Evolutionary conservation across 2,113 vertebrate genomes (phyloP).

Genomic region (Ameiurus melas): DNA sequence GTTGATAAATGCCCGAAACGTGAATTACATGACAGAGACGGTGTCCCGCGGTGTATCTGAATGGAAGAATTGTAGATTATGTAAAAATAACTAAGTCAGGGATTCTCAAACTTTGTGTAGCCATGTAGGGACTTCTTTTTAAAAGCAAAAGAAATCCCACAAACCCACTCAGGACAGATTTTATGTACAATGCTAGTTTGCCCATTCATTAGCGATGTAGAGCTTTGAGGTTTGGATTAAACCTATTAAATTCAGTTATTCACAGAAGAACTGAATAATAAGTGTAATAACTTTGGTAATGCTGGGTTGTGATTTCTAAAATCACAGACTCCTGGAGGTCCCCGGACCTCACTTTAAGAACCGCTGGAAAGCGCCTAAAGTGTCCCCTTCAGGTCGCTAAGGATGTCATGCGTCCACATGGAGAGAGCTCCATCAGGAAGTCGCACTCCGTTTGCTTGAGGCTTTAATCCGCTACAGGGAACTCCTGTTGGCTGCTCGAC

Average conservation of each 20-base stretch:
- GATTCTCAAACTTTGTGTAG: neutral
- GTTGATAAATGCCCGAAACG: neutral
- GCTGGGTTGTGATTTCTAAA: neutral
- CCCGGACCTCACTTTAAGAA: neutral
- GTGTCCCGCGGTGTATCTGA: neutral
- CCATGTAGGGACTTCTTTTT: neutral
- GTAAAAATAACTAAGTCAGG: neutral
- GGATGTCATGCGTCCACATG: conserved; percentile 19
- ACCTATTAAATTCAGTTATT: neutral
- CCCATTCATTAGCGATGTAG: neutral
- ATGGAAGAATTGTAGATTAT: neutral
- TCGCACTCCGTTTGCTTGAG: conserved; percentile 26
- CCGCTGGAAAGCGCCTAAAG: neutral
- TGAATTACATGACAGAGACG: neutral
- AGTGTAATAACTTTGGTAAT: neutral
- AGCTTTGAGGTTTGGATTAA: neutral
- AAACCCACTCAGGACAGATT: neutral
- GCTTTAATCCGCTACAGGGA: conserved; percentile 65
- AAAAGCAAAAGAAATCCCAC: neutral
- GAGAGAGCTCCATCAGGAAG: conserved; percentile 23
- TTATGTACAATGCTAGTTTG: neutral
- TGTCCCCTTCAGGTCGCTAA: neutral
- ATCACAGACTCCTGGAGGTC: neutral
- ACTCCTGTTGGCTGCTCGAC: conserved; percentile 70
- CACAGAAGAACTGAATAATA: neutral